Percentiles rank a stretch among this genome's conserved stretches.
Conservation (phyloP, 2,113 vertebrate species). For the Podiceps cristatus region DNA sequence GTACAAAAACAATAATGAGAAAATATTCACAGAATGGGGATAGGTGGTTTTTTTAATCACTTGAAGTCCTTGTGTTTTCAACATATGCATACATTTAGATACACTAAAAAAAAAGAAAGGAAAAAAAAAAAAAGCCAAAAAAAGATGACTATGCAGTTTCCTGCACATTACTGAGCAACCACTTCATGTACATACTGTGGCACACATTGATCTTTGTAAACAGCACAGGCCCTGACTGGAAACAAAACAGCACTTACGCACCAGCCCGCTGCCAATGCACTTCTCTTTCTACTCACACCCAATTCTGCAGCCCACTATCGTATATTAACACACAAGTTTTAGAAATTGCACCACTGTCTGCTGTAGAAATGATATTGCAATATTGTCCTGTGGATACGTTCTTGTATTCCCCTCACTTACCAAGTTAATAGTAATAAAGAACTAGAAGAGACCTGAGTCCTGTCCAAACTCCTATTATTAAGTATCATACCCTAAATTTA, state of each 20-base stretch:
- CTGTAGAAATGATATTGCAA: neutral
- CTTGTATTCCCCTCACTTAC: neutral
- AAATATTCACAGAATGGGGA: neutral
- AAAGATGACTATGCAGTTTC: neutral
- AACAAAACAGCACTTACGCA: neutral
- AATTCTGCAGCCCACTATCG: neutral
- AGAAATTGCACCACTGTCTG: neutral
- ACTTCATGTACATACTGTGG: neutral
- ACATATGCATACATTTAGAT: neutral
- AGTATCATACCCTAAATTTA: neutral
- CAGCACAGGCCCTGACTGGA: neutral
- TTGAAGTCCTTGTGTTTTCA: neutral
- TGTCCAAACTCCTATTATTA: neutral
- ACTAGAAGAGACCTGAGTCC: neutral
- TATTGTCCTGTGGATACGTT: neutral
- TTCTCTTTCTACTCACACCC: neutral
- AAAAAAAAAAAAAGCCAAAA: neutral
- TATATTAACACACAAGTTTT: neutral
- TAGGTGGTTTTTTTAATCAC: neutral
- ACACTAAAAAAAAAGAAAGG: neutral
- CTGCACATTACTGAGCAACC: neutral
- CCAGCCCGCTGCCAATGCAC: neutral
- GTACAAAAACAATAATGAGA: neutral
- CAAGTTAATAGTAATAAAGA: neutral
- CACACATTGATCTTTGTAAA: neutral